Evolutionary conservation across 2,113 vertebrate genomes (phyloP).

Genomic region (Ranitomeya imitator): DNA sequence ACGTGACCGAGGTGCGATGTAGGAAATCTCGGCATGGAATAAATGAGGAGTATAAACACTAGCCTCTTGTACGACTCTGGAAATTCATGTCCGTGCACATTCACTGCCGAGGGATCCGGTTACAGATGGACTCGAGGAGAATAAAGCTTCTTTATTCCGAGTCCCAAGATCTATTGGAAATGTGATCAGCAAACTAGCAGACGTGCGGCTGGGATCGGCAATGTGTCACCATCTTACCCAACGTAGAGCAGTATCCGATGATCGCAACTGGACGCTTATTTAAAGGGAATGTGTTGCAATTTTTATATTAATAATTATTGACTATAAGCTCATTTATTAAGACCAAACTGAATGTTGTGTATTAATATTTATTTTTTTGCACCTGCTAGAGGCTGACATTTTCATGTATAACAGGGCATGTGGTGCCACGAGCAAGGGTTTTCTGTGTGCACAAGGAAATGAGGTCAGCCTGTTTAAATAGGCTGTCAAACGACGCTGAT

Average conservation of each 20-base stretch:
- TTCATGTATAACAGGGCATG: no score
- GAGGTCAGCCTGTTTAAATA: no score
- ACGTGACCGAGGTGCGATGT: not conserved
- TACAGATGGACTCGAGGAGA: not conserved
- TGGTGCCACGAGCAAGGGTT: no score
- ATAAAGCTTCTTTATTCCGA: conserved; percentile 13
- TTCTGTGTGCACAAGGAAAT: no score
- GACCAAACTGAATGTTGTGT: no score
- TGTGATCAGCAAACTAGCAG: conserved; percentile 5
- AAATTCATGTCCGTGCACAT: not conserved
- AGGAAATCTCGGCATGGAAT: not conserved
- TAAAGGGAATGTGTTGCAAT: no score
- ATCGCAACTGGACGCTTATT: not conserved
- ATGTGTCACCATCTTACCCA: not conserved
- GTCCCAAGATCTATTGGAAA: conserved; percentile 14
- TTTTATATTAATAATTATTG: no score
- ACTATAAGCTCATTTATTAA: no score
- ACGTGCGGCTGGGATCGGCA: not conserved
- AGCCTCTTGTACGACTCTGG: not conserved
- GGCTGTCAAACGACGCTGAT: no score
- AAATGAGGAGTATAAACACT: not conserved
- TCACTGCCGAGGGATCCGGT: not conserved
- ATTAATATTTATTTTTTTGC: no score
- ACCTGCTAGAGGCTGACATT: no score
- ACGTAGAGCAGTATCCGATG: not conserved